Conservation (phyloP, 2,888 invertebrate genomes). For the Agrotis clavis region DNA sequence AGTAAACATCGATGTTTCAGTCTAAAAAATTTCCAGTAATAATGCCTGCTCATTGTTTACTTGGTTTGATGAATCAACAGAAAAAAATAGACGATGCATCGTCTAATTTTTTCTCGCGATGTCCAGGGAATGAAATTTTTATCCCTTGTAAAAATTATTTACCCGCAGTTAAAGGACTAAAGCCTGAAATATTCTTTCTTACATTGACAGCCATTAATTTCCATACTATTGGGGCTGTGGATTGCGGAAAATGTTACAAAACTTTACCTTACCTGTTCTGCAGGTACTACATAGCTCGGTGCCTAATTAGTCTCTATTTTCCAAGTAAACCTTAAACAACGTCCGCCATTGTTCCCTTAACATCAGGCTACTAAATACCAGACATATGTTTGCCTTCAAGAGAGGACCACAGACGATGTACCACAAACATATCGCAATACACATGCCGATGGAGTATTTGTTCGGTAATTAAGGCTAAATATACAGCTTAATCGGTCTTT, state of each 20-base stretch:
- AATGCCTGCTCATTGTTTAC: background rate
- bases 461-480: conserved; percentile 85
- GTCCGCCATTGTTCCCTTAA: conserved; percentile 47
- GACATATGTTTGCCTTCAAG: conserved; percentile 65
- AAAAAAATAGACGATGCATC: no score
- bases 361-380: conserved; percentile 55
- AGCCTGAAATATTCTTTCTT: background rate
- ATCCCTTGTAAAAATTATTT: background rate
- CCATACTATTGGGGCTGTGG: background rate
- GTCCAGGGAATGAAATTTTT: background rate
- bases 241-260: background rate
- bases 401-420: conserved; percentile 66
- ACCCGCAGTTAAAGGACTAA: background rate
- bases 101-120: no score
- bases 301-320: conserved; percentile 48
- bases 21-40: no score
- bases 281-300: conserved; percentile 8
- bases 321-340: conserved; percentile 42
- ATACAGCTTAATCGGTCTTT: conserved; percentile 86
- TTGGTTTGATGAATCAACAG: background rate
- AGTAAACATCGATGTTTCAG: background rate
- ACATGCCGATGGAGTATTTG: conserved; percentile 76
- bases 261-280: background rate
- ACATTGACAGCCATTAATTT: background rate
- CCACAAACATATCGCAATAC: conserved; percentile 85